These are phyloP conservation scores for Tachuris rubrigastra DNA, from an alignment of 2,113 vertebrate species.

Conservation along the genomic window DNA sequence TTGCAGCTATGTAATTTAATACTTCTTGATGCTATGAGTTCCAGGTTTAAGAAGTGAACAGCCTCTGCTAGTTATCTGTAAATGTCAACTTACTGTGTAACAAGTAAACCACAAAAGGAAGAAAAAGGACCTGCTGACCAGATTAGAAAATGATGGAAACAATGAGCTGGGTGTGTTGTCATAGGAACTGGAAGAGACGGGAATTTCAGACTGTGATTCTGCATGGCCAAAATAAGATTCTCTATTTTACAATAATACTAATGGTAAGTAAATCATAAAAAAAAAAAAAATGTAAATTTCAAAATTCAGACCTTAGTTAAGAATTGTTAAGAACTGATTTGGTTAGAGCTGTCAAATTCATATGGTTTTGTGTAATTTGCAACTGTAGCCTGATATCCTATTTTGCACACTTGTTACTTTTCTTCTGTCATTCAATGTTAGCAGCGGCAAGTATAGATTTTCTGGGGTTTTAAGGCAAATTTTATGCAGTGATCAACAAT, in stretches of 20 bases:
- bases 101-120: not conserved
- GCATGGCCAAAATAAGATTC: not conserved
- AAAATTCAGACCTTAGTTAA: not conserved
- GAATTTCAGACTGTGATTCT: not conserved
- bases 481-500: not conserved
- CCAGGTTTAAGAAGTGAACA: not conserved
- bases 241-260: not conserved
- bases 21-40: not conserved
- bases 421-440: not conserved
- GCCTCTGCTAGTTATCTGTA: not conserved
- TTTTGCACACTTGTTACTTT: not conserved
- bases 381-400: not conserved
- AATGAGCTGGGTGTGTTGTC: slow-evolving; percentile 8
- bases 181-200: slow-evolving; percentile 24
- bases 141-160: not conserved
- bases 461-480: not conserved
- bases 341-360: not conserved
- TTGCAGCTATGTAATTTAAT: not conserved
- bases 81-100: not conserved
- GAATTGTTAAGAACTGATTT: not conserved
- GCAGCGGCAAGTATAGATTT: not conserved
- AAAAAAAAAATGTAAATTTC: not conserved
- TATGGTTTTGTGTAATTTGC: not conserved
- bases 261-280: not conserved
- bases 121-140: not conserved